Evolutionary conservation across 1,140 invertebrate species (phyloP).

Genomic region (Hycleus cichorii): DNA sequence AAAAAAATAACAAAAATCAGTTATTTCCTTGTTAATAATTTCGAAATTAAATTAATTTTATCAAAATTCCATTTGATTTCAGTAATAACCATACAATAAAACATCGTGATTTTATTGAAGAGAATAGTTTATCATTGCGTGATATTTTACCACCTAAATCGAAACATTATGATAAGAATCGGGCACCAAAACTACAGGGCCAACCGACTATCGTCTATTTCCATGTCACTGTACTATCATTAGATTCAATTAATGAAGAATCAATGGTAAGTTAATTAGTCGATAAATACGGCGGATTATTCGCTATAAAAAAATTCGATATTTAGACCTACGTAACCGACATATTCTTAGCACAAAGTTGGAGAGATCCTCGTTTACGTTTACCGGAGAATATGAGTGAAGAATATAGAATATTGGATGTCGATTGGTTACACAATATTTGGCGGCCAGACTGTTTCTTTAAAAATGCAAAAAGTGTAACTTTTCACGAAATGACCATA

Average conservation of each 20-base stretch:
- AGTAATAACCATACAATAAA: conserved; percentile 10
- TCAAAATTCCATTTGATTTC: background rate
- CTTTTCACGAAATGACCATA: conserved; percentile 90
- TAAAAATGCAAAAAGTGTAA: conserved; percentile 89
- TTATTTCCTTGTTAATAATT: conserved; percentile 19
- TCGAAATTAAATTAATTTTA: conserved; percentile 14
- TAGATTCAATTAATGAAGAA: conserved; percentile 86
- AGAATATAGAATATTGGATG: conserved; percentile 82
- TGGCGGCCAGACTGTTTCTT: conserved; percentile 91
- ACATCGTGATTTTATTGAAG: conserved; percentile 34
- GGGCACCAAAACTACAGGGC: conserved; percentile 74
- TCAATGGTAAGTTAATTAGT: conserved; percentile 66
- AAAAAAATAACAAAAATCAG: background rate
- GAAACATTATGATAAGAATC: conserved; percentile 83
- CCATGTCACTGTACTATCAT: conserved; percentile 78
- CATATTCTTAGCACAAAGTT: conserved; percentile 86
- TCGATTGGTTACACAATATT: conserved; percentile 84
- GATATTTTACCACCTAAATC: conserved; percentile 78
- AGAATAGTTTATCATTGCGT: conserved; percentile 62
- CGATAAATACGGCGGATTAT: background rate
- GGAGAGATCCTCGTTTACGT: conserved; percentile 77
- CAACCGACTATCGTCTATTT: conserved; percentile 83
- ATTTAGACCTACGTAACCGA: conserved; percentile 83
- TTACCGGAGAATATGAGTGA: conserved; percentile 88
- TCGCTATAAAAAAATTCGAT: background rate